Percentiles rank a stretch among this genome's conserved stretches.
These are phyloP conservation scores for Caenorhabditis sp. DNA, from an alignment of 2,888 invertebrate species.

Conservation along the genomic window DNA sequence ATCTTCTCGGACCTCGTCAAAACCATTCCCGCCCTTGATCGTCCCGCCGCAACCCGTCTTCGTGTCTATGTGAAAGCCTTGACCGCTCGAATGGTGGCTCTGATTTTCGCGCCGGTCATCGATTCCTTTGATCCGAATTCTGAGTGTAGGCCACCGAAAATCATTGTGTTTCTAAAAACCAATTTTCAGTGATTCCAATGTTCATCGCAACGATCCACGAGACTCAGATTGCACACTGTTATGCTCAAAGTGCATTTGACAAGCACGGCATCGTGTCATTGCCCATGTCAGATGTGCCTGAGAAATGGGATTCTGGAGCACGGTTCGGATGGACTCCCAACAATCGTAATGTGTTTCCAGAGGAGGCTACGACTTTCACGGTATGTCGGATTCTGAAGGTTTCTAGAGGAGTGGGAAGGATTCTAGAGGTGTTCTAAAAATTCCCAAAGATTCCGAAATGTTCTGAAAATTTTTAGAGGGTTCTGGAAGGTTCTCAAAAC, in stretches of 20 bases:
- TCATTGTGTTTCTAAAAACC: too few species aligned
- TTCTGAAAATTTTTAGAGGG: too few species aligned
- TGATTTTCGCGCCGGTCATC: constrained; percentile 46
- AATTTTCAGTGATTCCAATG: constrained; percentile 34
- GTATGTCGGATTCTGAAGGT: neutral
- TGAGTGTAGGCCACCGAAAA: neutral
- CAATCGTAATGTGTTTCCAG: constrained; percentile 48
- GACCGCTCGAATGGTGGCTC: constrained; percentile 23
- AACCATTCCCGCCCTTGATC: constrained; percentile 2
- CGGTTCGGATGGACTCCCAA: constrained; percentile 56
- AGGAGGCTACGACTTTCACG: constrained; percentile 33
- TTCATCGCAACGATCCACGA: constrained; percentile 46
- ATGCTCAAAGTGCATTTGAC: constrained; percentile 24
- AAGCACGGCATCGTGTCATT: constrained; percentile 32
- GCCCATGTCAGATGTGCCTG: constrained; percentile 20
- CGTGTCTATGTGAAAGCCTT: constrained; percentile 50
- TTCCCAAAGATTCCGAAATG: too few species aligned
- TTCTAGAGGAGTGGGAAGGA: too few species aligned
- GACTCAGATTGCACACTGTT: constrained; percentile 60
- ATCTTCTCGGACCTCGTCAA: constrained; percentile 41
- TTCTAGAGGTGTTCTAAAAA: too few species aligned
- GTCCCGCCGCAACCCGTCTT: constrained; percentile 1
- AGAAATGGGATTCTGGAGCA: constrained; percentile 47
- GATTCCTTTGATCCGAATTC: constrained; percentile 22
- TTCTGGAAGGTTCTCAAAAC: too few species aligned